Conservation (phyloP, 2,113 vertebrate genomes). For the Ciconia stormi region DNA sequence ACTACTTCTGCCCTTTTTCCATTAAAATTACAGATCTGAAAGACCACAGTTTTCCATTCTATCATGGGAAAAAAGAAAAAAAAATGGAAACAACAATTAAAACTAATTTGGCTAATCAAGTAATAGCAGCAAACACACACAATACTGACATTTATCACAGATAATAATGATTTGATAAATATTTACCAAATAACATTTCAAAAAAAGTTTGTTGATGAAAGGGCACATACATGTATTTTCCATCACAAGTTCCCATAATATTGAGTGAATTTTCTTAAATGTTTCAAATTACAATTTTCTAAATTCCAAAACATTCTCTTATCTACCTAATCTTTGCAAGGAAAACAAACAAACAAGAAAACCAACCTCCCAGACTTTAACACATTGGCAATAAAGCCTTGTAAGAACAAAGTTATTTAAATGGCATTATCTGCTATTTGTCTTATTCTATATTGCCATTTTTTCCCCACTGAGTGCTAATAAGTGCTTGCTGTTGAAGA, state of each 20-base stretch:
- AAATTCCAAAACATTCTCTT: not conserved
- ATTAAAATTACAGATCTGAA: not conserved
- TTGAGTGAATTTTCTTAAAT: not conserved
- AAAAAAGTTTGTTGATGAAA: not conserved
- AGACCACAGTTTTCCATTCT: not conserved
- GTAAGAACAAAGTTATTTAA: slow-evolving; percentile 62
- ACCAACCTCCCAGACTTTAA: not conserved
- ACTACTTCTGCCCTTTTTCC: not conserved
- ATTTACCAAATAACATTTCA: not conserved
- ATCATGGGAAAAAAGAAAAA: not conserved
- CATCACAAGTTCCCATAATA: not conserved
- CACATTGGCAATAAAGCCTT: slow-evolving; percentile 10
- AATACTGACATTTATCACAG: not conserved
- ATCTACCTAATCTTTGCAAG: not conserved
- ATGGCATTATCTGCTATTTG: slow-evolving; percentile 59
- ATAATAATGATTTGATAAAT: not conserved
- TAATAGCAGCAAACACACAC: not conserved
- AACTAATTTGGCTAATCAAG: not conserved
- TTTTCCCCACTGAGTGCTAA: slow-evolving; percentile 62
- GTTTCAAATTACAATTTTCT: not conserved
- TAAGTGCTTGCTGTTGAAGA: slow-evolving; percentile 69
- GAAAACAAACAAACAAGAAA: not conserved
- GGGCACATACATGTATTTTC: not conserved
- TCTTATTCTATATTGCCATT: slow-evolving; percentile 62
- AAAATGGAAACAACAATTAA: not conserved